These are phyloP conservation scores for Passer montanus DNA, from an alignment of 2,113 vertebrate genomes.

Conservation along the genomic window DNA sequence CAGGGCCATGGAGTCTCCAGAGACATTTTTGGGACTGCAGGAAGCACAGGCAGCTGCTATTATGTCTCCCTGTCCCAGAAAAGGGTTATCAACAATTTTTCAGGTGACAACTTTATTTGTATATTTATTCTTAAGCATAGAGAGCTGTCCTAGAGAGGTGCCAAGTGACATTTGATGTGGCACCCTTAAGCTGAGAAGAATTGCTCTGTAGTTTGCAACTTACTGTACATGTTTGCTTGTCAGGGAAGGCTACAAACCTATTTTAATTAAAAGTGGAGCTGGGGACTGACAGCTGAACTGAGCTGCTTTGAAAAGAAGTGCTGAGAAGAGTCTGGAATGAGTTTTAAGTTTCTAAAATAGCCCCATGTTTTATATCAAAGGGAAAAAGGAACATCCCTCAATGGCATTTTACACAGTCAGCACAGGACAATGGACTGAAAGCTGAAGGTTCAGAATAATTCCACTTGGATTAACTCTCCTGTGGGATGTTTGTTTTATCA, in stretches of 20 bases:
- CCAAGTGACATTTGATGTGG: conserved; percentile 18
- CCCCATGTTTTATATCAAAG: conserved; percentile 33
- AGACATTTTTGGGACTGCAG: not conserved
- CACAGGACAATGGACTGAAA: conserved; percentile 4
- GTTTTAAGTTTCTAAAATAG: conserved; percentile 50
- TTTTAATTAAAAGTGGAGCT: conserved; percentile 54
- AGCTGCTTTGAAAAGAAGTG: conserved; percentile 41
- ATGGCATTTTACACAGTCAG: conserved; percentile 30
- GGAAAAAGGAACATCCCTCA: conserved; percentile 32
- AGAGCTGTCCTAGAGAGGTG: not conserved
- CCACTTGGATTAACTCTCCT: not conserved
- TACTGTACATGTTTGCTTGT: not conserved
- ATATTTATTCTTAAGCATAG: not conserved
- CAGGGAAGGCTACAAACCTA: conserved; percentile 4
- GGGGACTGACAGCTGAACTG: conserved; percentile 29
- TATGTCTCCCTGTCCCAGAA: not conserved
- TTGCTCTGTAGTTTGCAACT: not conserved
- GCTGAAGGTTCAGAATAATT: not conserved
- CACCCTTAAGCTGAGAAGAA: not conserved
- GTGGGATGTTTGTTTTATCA: not conserved
- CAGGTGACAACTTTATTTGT: conserved; percentile 8
- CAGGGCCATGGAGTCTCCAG: not conserved
- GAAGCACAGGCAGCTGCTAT: not conserved
- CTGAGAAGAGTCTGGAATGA: not conserved
- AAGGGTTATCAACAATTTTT: not conserved